Evolutionary conservation across 2,888 invertebrate species (phyloP), one percentile per base, ranked within the genome.

Genomic region (Drosophila merina): DNA sequence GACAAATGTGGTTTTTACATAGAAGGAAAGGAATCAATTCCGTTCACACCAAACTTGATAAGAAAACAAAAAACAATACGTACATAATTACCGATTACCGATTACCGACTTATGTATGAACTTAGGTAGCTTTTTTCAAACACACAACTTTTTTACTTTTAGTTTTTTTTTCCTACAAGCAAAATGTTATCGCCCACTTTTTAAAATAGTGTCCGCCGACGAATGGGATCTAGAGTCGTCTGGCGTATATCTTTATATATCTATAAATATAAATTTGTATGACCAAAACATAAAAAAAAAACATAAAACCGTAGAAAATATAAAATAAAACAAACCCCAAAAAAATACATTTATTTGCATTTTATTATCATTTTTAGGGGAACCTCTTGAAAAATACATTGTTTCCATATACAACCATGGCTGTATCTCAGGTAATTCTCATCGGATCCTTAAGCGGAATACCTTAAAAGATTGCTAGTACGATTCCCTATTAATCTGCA

Each of bases 191-290:
- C 28, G 40, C 38, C 20, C 49, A 30, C 49, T 31, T 14, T 20
- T 49, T 3, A 7, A 6, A 20, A 40, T 14, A 10, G 38, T 20
- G 48, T 30, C 57, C n/a, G 48, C 40, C 30, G 44, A 5, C 40
- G 8, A n/a, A 31, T 8, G 20, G 7, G 12, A 38, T 28, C 28
- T 6, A 28, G 1, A 28, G 5, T 28, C 28, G 28, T 28, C 28
- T 28, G 28, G n/a, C 40, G 25, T 57, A 50, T 25, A 57, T n/a
- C 5, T 25, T 36, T 25, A 54, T 38, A 33, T 55, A 60, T 55
- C 47, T 40, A 25, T 14, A 55, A 14, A 55, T 60, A 55, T 55
- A 55, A 45, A 47, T 55, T 55, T 47, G 45, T 60, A 55, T 47
- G 60, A 55, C 60, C 38, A 52, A 59, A 59, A 28, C 33, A 10